Conservation (phyloP, 2,113 vertebrate species). For the Epinephelus fuscoguttatus region DNA sequence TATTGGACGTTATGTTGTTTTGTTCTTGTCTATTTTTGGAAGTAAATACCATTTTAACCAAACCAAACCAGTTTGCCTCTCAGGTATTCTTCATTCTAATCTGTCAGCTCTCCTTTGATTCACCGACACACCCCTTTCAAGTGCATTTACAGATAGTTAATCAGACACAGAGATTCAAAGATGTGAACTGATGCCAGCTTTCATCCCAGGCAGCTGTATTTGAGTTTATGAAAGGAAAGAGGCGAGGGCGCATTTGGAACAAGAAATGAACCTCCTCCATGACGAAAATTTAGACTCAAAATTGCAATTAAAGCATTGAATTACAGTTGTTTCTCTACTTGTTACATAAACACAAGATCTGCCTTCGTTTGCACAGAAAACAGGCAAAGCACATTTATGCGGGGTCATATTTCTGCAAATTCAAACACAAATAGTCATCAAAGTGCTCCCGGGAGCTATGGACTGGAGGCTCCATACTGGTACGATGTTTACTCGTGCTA, state of each 20-base stretch:
- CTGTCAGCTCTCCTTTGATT: conserved; percentile 4
- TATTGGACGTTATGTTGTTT: not conserved
- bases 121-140: not conserved
- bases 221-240: not conserved
- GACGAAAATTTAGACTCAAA: not conserved
- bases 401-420: conserved; percentile 31
- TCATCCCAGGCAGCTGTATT: not conserved
- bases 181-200: not conserved
- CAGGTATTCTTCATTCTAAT: not conserved
- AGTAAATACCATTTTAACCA: not conserved
- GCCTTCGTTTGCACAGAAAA: conserved; percentile 5
- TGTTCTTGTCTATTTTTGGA: not conserved
- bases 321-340: not conserved
- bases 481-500: conserved; percentile 10
- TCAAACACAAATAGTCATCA: conserved; percentile 11
- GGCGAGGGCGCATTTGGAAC: not conserved
- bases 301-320: not conserved
- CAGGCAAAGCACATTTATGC: not conserved
- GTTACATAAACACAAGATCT: not conserved
- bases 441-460: conserved; percentile 23
- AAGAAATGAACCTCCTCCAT: not conserved
- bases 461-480: not conserved
- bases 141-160: conserved; percentile 16
- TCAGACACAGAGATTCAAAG: conserved; percentile 5
- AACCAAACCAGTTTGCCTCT: not conserved